Evolutionary conservation across 1,140 invertebrate species (phyloP).

Genomic region (Drosophila micromelanica): DNA sequence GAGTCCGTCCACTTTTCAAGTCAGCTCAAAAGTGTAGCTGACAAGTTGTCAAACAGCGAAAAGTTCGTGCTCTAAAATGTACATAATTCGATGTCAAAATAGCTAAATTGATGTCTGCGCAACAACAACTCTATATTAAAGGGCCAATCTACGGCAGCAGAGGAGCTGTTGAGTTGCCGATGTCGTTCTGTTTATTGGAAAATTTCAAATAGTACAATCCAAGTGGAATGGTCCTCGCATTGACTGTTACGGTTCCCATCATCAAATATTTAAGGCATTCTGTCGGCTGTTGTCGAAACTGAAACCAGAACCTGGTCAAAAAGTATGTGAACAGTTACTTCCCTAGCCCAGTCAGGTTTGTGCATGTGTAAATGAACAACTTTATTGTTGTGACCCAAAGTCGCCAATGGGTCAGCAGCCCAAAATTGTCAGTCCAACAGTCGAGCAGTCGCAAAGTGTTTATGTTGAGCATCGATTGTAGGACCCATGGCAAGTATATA

Average conservation of each 20-base stretch:
- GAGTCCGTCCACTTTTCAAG: slow-evolving; percentile 17
- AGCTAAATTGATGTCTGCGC: slow-evolving; percentile 42
- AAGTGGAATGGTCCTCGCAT: slow-evolving; percentile 19
- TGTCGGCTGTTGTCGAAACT: slow-evolving; percentile 6
- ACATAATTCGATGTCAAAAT: slow-evolving; percentile 55
- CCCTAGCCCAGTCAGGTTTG: slow-evolving; percentile 3
- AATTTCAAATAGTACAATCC: slow-evolving; percentile 2
- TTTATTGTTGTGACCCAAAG: slow-evolving; percentile 50
- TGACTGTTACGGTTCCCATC: slow-evolving; percentile 43
- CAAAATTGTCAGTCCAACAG: slow-evolving; percentile 15
- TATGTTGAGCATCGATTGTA: slow-evolving; percentile 27
- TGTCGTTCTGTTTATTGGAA: slow-evolving; percentile 21
- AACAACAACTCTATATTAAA: slow-evolving; percentile 30
- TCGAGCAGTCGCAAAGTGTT: slow-evolving; percentile 8
- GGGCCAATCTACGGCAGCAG: slow-evolving; percentile 16
- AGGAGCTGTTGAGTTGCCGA: slow-evolving; percentile 1
- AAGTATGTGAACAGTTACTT: not conserved
- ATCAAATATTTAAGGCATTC: slow-evolving; percentile 49
- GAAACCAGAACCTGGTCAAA: slow-evolving; percentile 16
- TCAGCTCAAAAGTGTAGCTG: slow-evolving; percentile 18
- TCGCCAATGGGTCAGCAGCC: slow-evolving; percentile 41
- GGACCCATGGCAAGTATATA: slow-evolving; percentile 16
- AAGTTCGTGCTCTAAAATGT: slow-evolving; percentile 43
- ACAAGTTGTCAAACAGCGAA: slow-evolving; percentile 48
- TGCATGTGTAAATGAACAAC: slow-evolving; percentile 52